Percentiles rank a stretch among this genome's conserved stretches.
Conservation (phyloP, 1,140 invertebrate genomes). For the Scaptomyza montana region DNA sequence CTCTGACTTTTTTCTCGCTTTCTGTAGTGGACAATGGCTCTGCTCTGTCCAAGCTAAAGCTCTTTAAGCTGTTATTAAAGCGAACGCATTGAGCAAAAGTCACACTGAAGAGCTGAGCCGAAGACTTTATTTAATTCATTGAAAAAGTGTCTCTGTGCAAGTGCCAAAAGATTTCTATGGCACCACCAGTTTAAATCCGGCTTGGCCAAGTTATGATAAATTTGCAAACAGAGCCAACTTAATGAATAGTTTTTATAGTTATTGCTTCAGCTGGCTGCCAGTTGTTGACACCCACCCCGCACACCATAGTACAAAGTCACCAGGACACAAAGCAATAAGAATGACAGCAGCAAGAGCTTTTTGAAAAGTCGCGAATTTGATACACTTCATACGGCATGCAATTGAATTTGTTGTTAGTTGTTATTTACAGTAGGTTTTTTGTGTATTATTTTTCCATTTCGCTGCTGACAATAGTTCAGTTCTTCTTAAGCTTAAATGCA, state of each 20-base stretch:
- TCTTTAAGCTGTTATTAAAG: constrained; percentile 54
- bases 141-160: constrained; percentile 1
- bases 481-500: no score
- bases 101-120: background rate
- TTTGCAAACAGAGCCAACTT: constrained; percentile 75
- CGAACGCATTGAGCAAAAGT: constrained; percentile 13
- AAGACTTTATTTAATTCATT: constrained; percentile 24
- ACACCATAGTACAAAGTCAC: constrained; percentile 34
- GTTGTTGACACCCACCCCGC: constrained; percentile 44
- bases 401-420: background rate
- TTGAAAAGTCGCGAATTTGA: background rate
- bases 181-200: constrained; percentile 46
- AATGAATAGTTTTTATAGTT: constrained; percentile 63
- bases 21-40: constrained; percentile 28
- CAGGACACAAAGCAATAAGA: constrained; percentile 15
- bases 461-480: no score
- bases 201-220: constrained; percentile 69
- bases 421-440: background rate
- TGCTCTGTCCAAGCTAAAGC: constrained; percentile 18
- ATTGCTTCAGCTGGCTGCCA: constrained; percentile 25
- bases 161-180: constrained; percentile 31
- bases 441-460: no score
- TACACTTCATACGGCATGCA: background rate
- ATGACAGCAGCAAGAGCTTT: background rate
- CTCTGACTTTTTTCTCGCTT: constrained; percentile 26